phyloP scores from a whole-genome alignment of 2,113 vertebrate species.

The Solea senegalensis region DNA sequence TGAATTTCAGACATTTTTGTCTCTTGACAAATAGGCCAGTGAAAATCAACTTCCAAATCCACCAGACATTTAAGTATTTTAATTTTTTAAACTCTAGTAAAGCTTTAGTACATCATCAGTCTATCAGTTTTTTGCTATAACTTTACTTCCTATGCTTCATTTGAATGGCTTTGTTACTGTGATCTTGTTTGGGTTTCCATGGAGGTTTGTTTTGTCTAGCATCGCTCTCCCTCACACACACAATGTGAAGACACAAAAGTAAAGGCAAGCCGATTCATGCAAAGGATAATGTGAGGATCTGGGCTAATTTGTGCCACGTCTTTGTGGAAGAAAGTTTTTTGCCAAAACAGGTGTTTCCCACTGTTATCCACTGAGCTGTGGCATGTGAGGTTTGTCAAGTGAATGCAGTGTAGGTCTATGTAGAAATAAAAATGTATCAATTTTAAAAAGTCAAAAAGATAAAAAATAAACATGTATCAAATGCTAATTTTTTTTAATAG shows the following conservation, averaged over 20 bases:
- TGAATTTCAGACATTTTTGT: neutral
- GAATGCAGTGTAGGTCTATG: neutral
- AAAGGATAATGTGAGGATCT: constrained; percentile 25
- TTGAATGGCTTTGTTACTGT: constrained; percentile 28
- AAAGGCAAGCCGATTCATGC: constrained; percentile 52
- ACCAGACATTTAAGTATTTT: constrained; percentile 5
- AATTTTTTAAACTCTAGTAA: too few species aligned
- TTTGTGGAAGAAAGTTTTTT: constrained; percentile 29
- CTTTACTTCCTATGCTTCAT: neutral
- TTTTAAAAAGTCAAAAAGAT: too few species aligned
- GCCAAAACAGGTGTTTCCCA: constrained; percentile 35
- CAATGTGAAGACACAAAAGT: constrained; percentile 16
- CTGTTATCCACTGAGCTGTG: neutral
- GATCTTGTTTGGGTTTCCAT: constrained; percentile 60
- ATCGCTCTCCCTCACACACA: constrained; percentile 25
- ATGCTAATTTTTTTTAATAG: too few species aligned
- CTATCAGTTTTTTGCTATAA: neutral
- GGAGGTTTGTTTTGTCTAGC: constrained; percentile 65
- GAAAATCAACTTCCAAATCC: constrained; percentile 7
- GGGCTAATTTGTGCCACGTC: constrained; percentile 9
- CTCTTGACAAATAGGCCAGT: neutral
- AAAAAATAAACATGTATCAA: too few species aligned
- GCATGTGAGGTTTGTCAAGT: constrained; percentile 19
- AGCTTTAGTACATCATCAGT: neutral
- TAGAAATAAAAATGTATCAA: too few species aligned